A percentile compares a stretch with the other conserved stretches of the same genome.
Evolutionary conservation across 1,140 invertebrate genomes (phyloP).

Genomic region (Philopotamus ludificatus): DNA sequence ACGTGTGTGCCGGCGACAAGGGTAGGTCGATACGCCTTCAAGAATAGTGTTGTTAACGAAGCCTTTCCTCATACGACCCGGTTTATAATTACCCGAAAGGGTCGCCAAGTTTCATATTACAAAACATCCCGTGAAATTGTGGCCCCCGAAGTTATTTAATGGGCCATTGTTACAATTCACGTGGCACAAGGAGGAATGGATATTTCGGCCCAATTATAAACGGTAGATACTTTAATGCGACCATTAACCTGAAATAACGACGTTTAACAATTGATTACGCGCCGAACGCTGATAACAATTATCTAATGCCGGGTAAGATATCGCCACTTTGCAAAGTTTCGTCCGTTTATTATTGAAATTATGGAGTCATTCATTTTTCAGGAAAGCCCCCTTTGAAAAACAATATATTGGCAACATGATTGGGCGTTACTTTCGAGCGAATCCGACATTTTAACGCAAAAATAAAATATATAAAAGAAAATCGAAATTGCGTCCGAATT

Average conservation of each 20-base stretch:
- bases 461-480: no score
- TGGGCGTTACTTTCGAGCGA: no score
- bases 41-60: not conserved
- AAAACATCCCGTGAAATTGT: not conserved
- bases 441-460: no score
- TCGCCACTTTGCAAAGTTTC: not conserved
- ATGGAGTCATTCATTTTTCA: no score
- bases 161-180: not conserved
- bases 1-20: slow-evolving; percentile 28
- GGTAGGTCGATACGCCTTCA: not conserved
- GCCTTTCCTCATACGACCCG: not conserved
- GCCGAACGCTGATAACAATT: not conserved
- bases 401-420: no score
- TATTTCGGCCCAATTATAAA: not conserved
- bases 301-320: not conserved
- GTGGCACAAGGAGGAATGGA: not conserved
- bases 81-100: slow-evolving; percentile 8
- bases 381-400: no score
- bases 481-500: not conserved
- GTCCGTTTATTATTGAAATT: no score
- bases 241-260: not conserved
- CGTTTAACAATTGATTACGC: not conserved
- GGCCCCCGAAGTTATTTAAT: not conserved
- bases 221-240: not conserved
- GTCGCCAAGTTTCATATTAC: slow-evolving; percentile 10